Base-by-base conservation (phyloP, 2,888 invertebrate genomes). In the Gerris lacustris region DNA sequence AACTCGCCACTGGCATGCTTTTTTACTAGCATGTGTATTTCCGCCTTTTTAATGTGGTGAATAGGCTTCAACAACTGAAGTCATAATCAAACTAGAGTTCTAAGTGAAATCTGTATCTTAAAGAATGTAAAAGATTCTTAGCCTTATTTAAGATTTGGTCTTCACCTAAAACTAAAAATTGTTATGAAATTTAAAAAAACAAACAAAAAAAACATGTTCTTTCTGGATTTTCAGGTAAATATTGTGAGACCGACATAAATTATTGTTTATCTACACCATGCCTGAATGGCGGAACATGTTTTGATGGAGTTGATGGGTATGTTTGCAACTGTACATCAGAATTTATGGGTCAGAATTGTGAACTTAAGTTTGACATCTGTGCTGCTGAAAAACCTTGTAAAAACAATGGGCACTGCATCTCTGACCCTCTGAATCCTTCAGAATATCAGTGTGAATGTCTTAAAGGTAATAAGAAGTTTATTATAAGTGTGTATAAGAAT, bases 211-310 rank as follows among this genome's bases (percentile, higher is more conserved):
- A 55, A 11, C 15, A 55, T 55, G 9, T 55, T 5, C 9, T 55
- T 55, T 55, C 15, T 55, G 55, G 1, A 17, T 18, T 43, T 69
- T 11, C 71, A 74, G 76, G 76, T 11, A 72, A 73, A 44, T 74
- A 74, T 80, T 79, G 94, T 80, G 89, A 91, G 78, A 82, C 79
- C 71, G 91, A 94, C 79, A 89, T 94, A 66, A 87, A 95, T 81
- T 94, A 96, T 81, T 96, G 96, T 81, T 80, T 80, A 72, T 86
- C 87, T 7, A 80, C 83, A 75, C 87, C 86, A 2, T 90, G 90
- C 77, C 82, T 82, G 70, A 87, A 89, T 80, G 85, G 84, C 31
- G 89, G 86, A 63, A 83, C 83, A 70, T 86, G 87, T 77, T 79
- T 80, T 47, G 84, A 85, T 74, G 80, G 80, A 66, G 77, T 80